Percentiles rank a stretch among this genome's conserved stretches.
These are phyloP conservation scores for Ia io DNA, from an alignment of 2,113 vertebrate species.

Conservation along the genomic window DNA sequence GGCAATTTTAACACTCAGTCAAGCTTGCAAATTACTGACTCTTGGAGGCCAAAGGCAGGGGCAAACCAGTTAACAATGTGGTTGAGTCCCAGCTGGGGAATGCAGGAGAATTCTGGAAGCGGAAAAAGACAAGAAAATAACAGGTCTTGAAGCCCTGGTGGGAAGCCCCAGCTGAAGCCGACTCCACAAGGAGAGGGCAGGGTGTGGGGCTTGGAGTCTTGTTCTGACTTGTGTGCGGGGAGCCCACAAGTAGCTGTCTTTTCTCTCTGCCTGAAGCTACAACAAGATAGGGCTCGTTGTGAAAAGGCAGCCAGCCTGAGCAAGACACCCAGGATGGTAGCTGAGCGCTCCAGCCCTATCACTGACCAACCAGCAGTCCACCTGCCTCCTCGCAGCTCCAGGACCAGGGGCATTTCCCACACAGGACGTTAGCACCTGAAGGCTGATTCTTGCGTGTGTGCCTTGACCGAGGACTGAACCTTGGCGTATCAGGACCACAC, in stretches of 20 bases:
- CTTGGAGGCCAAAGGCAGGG: not conserved
- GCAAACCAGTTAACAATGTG: not conserved
- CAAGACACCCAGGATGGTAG: not conserved
- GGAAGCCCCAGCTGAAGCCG: not conserved
- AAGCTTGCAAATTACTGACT: constrained; percentile 19
- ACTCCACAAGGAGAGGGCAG: constrained; percentile 41
- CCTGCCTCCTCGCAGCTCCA: not conserved
- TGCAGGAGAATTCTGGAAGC: constrained; percentile 35
- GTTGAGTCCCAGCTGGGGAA: not conserved
- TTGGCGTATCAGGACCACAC: not conserved
- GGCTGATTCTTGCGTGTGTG: not conserved
- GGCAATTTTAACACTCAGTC: not conserved
- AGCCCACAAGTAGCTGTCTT: constrained; percentile 44
- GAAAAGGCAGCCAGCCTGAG: not conserved
- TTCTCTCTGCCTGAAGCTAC: constrained; percentile 39
- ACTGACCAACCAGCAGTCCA: not conserved
- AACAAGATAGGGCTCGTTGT: constrained; percentile 56
- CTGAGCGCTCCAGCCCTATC: not conserved
- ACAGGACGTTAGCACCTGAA: no score
- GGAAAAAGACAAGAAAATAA: constrained; percentile 36
- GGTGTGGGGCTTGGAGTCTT: constrained; percentile 43
- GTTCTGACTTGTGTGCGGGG: constrained; percentile 54
- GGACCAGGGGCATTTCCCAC: not conserved
- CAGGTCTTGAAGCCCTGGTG: not conserved
- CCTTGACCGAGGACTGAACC: not conserved